phyloP scores from a whole-genome alignment of 2,888 invertebrate genomes.

The Drosophila peninsularis region DNA sequence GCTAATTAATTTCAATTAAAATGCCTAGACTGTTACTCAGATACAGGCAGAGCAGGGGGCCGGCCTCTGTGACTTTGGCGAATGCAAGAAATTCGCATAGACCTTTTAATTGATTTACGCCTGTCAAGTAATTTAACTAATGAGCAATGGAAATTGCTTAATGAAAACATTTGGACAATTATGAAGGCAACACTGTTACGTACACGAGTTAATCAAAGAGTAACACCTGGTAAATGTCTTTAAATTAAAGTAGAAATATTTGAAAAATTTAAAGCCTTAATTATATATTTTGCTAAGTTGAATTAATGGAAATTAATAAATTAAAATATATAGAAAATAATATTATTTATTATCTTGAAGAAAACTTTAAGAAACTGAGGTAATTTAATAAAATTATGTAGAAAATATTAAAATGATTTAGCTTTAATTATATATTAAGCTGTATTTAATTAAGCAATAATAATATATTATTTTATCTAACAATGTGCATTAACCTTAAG shows the following conservation, averaged over 20 bases:
- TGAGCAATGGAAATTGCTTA: constrained; percentile 29
- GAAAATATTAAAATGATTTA: too few relatives aligned
- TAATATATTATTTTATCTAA: too few relatives aligned
- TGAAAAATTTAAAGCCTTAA: neutral
- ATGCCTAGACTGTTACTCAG: constrained; percentile 70
- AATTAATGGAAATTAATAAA: too few relatives aligned
- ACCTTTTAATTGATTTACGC: constrained; percentile 70
- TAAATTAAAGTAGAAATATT: neutral
- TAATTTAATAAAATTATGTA: too few relatives aligned
- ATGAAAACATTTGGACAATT: constrained; percentile 40
- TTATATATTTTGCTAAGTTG: neutral
- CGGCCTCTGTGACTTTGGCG: constrained; percentile 20
- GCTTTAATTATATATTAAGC: too few relatives aligned
- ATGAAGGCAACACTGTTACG: constrained; percentile 4
- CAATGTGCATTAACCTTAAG: too few relatives aligned
- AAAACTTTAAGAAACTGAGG: too few relatives aligned
- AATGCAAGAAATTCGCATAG: constrained; percentile 58
- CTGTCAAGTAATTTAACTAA: constrained; percentile 58
- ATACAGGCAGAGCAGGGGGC: neutral
- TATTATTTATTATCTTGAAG: too few relatives aligned
- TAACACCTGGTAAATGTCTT: neutral
- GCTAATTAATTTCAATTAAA: constrained; percentile 78
- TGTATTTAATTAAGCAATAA: too few relatives aligned
- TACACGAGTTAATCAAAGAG: neutral
- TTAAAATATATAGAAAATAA: too few relatives aligned